Evolutionary conservation across 2,797 vertebrate genomes (phyloP).

Genomic region (Odontamblyopus rebecca): DNA sequence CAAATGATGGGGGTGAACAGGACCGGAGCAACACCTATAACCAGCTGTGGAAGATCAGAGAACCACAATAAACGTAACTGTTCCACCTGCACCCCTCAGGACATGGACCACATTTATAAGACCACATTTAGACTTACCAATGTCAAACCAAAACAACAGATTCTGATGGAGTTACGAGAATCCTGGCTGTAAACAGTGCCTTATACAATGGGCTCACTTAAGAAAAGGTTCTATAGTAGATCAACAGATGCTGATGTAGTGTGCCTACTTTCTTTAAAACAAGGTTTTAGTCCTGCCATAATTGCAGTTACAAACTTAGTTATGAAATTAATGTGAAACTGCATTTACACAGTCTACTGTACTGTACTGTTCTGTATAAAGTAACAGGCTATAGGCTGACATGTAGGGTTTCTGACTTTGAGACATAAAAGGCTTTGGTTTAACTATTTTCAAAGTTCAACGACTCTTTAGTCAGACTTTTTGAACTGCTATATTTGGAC

Average conservation of each 20-base stretch:
- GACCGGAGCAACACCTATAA: conserved; percentile 66
- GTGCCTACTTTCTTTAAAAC: too few species aligned
- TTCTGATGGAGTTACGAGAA: background rate
- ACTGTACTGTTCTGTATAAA: too few species aligned
- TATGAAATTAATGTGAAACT: too few species aligned
- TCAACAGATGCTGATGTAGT: background rate
- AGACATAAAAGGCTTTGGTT: too few species aligned
- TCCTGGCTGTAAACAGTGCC: background rate
- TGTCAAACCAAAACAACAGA: conserved; percentile 5
- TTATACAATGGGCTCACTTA: background rate
- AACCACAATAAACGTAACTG: conserved; percentile 47
- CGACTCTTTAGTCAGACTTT: too few species aligned
- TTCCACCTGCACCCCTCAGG: conserved; percentile 45
- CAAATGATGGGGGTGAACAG: conserved; percentile 69
- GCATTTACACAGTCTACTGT: too few species aligned
- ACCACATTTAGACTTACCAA: background rate
- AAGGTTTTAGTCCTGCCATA: too few species aligned
- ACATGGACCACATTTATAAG: conserved; percentile 24
- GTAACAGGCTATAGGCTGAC: too few species aligned
- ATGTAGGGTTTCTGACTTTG: too few species aligned
- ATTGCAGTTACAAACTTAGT: too few species aligned
- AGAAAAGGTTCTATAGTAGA: background rate
- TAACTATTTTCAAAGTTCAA: too few species aligned
- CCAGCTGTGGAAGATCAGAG: conserved; percentile 50
- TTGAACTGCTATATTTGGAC: too few species aligned